Evolutionary conservation across 2,113 vertebrate species (phyloP).

Genomic region (Crotalus horridus): DNA sequence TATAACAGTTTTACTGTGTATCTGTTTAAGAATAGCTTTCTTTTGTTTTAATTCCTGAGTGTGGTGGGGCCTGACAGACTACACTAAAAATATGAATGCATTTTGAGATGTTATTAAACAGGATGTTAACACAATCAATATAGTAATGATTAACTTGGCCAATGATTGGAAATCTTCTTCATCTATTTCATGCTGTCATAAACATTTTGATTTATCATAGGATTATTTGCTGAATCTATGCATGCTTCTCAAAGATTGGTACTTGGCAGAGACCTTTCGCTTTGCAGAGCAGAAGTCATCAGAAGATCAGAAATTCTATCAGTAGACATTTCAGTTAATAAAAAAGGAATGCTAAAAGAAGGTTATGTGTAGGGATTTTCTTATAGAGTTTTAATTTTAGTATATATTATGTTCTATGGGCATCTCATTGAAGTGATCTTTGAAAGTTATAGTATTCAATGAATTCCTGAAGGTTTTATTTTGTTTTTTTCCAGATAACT

Average conservation of each 20-base stretch:
- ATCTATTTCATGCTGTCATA: constrained; percentile 59
- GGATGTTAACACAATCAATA: constrained; percentile 69
- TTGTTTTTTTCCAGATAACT: neutral
- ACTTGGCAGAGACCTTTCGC: neutral
- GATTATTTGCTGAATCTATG: neutral
- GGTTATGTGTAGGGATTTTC: neutral
- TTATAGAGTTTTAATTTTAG: neutral
- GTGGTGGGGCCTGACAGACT: neutral
- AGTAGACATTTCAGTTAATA: neutral
- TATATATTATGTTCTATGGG: neutral
- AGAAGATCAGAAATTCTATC: neutral
- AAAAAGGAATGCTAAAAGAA: neutral
- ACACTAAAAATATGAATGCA: neutral
- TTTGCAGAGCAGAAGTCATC: neutral
- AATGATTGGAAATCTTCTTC: constrained; percentile 54
- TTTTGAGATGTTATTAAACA: constrained; percentile 63
- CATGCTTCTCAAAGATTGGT: constrained; percentile 22
- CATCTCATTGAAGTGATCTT: neutral
- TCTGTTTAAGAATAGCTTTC: neutral
- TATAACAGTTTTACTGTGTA: neutral
- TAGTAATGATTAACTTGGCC: constrained; percentile 67
- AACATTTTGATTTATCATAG: constrained; percentile 47
- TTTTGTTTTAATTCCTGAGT: neutral
- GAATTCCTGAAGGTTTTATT: neutral
- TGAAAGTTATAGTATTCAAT: neutral